Evolutionary conservation across 2,888 invertebrate genomes (phyloP).

Genomic region (Conus canariensis): DNA sequence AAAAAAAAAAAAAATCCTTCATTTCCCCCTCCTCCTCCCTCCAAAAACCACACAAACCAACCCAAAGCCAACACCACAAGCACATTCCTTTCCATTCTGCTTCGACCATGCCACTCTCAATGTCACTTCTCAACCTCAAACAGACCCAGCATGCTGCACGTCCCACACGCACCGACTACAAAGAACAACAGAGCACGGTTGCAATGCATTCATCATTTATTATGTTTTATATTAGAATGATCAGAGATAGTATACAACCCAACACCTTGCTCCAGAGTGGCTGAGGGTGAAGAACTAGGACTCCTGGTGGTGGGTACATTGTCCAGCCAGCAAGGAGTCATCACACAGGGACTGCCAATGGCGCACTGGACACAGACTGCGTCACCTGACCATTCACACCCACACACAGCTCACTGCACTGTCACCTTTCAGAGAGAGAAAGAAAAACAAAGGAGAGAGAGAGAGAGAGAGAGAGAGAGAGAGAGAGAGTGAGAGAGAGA

Average conservation of each 20-base stretch:
- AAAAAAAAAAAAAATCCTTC: background rate
- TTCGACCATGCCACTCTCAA: no score
- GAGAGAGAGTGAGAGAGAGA: no score
- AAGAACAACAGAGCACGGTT: background rate
- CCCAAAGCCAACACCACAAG: no score
- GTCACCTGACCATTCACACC: background rate
- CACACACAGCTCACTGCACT: background rate
- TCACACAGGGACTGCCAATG: background rate
- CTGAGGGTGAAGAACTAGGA: constrained; percentile 8
- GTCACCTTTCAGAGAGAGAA: background rate
- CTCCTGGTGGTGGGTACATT: background rate
- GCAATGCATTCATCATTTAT: constrained; percentile 42
- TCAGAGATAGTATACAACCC: constrained; percentile 45
- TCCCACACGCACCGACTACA: background rate
- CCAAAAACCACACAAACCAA: no score
- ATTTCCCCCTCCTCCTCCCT: no score
- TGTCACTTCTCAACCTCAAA: no score
- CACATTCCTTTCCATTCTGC: no score
- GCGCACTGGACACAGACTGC: background rate
- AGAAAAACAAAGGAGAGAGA: background rate
- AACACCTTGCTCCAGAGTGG: constrained; percentile 35
- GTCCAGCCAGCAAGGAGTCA: background rate
- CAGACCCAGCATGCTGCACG: background rate
- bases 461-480: no score
- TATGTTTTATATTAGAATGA: constrained; percentile 38